Evolutionary conservation across 2,113 vertebrate genomes (phyloP).

Genomic region (Pseudorasbora parva): DNA sequence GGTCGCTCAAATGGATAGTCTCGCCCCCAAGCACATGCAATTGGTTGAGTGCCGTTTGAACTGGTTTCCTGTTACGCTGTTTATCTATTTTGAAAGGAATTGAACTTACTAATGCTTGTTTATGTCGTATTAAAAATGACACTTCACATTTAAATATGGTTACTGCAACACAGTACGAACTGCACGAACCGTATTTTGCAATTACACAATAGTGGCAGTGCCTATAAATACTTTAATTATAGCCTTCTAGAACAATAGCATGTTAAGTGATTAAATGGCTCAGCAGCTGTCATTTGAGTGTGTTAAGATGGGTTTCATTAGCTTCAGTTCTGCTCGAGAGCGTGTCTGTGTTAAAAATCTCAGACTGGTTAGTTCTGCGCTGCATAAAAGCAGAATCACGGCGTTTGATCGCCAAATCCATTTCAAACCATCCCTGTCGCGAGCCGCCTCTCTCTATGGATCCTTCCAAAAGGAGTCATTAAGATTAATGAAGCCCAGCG

Average conservation of each 20-base stretch:
- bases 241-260: not conserved
- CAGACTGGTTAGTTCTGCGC: constrained; percentile 11
- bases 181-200: not conserved
- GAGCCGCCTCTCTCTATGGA: not conserved
- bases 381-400: constrained; percentile 23
- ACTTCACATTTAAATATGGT: not conserved
- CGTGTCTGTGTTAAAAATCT: not conserved
- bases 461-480: constrained; percentile 38
- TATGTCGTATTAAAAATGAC: no score
- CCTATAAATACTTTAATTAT: not conserved
- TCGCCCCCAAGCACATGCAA: not conserved
- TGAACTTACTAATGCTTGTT: no score
- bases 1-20: not conserved
- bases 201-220: not conserved
- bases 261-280: not conserved
- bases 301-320: not conserved
- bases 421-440: not conserved
- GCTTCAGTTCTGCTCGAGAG: not conserved
- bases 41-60: not conserved
- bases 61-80: not conserved
- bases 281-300: not conserved
- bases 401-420: not conserved
- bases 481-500: constrained; percentile 48
- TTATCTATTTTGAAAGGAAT: no score
- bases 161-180: not conserved